These are phyloP conservation scores for Emydoidea blandingii DNA, from an alignment of 2,797 vertebrate genomes.

Conservation along the genomic window DNA sequence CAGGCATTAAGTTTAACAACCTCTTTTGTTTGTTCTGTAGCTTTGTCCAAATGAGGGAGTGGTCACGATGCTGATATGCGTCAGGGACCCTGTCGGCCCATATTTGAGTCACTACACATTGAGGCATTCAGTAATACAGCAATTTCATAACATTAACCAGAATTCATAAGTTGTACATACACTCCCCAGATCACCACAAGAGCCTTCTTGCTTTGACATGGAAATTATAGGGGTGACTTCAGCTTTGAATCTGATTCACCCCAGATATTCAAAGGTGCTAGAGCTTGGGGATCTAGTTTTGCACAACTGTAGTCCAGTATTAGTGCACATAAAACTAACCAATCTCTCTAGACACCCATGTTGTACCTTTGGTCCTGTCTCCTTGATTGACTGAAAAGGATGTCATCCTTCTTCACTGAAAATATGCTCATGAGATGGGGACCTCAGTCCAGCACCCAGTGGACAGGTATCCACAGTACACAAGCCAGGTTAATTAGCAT, in stretches of 20 bases:
- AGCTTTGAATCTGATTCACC: neutral
- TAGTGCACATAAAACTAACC: neutral
- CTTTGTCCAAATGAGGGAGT: too few relatives aligned
- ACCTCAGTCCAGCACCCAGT: neutral
- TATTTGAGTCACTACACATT: too few relatives aligned
- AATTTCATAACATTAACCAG: too few relatives aligned
- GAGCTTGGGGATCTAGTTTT: fast-evolving
- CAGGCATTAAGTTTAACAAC: too few relatives aligned
- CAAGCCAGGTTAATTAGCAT: neutral
- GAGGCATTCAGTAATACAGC: too few relatives aligned
- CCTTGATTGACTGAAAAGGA: neutral
- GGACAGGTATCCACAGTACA: neutral
- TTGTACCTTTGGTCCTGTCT: neutral
- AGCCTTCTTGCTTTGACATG: neutral
- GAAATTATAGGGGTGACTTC: neutral
- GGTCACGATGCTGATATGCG: too few relatives aligned
- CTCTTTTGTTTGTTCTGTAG: too few relatives aligned
- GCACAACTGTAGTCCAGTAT: neutral
- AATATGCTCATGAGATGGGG: neutral
- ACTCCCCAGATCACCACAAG: too few relatives aligned
- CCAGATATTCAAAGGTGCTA: neutral
- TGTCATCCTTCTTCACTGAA: neutral
- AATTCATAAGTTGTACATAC: too few relatives aligned
- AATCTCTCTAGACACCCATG: neutral
- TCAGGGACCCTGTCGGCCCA: too few relatives aligned